Evolutionary conservation across 2,797 vertebrate species (phyloP).

Genomic region (Crocodylus rhombifer): DNA sequence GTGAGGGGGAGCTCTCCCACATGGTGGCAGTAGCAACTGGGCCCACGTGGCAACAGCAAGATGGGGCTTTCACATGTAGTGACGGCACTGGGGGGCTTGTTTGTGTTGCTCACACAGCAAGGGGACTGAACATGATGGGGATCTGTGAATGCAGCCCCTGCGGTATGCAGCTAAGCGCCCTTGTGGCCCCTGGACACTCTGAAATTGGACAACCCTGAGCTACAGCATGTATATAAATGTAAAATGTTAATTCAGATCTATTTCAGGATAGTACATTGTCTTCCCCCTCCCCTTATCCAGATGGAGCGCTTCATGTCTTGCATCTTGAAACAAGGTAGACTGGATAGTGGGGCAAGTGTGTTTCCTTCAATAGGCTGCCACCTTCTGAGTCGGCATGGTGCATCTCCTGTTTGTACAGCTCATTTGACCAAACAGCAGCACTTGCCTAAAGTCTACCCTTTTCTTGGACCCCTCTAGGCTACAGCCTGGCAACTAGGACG

Average conservation of each 20-base stretch:
- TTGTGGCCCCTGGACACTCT: too few species aligned
- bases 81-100: too few species aligned
- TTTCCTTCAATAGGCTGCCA: background rate
- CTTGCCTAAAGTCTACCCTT: background rate
- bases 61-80: too few species aligned
- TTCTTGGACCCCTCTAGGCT: background rate
- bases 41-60: too few species aligned
- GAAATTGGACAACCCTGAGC: background rate
- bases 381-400: background rate
- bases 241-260: background rate
- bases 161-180: too few species aligned
- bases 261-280: background rate
- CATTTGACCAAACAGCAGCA: background rate
- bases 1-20: too few species aligned
- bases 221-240: background rate
- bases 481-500: background rate
- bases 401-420: background rate
- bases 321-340: background rate
- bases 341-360: background rate
- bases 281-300: too few species aligned
- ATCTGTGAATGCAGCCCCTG: too few species aligned
- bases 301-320: accelerated
- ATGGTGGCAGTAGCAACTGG: too few species aligned
- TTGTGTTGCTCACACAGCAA: too few species aligned
- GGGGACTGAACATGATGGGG: too few species aligned